These are phyloP conservation scores for Stercorarius parasiticus DNA, from an alignment of 2,113 vertebrate genomes.

Conservation along the genomic window DNA sequence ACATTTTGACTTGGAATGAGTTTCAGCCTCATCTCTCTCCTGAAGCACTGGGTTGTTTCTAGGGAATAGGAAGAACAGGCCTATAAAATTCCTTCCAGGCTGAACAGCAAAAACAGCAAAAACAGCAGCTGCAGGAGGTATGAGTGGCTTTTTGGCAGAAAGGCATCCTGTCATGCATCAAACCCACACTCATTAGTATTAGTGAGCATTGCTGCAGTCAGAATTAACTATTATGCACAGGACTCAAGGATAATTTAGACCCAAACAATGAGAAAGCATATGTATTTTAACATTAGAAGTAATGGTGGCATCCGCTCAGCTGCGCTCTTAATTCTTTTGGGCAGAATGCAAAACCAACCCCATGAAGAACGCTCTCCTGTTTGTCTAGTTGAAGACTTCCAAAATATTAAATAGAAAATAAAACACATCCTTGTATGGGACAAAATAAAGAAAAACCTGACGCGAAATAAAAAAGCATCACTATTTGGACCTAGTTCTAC, in stretches of 20 bases:
- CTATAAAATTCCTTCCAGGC: not conserved
- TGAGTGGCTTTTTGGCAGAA: conserved; percentile 22
- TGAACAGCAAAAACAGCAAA: not conserved
- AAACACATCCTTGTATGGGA: not conserved
- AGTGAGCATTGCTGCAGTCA: not conserved
- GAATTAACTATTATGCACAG: not conserved
- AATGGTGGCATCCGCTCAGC: not conserved
- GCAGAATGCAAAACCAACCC: not conserved
- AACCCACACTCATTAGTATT: conserved; percentile 1
- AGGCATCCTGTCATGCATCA: conserved; percentile 5
- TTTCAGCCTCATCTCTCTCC: not conserved
- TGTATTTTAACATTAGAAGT: not conserved
- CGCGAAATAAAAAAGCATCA: not conserved
- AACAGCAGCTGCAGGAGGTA: conserved; percentile 21
- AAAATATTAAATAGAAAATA: not conserved
- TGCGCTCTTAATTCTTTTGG: not conserved
- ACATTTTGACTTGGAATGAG: not conserved
- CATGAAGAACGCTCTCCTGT: not conserved
- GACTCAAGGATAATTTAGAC: not conserved
- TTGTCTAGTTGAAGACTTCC: not conserved
- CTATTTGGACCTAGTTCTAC: not conserved
- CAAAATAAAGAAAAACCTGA: not conserved
- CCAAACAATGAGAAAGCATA: not conserved
- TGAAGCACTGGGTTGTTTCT: not conserved
- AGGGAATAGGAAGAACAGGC: not conserved